These are phyloP conservation scores for Mactromeris polynyma DNA, from an alignment of 2,888 invertebrate genomes.

Conservation along the genomic window DNA sequence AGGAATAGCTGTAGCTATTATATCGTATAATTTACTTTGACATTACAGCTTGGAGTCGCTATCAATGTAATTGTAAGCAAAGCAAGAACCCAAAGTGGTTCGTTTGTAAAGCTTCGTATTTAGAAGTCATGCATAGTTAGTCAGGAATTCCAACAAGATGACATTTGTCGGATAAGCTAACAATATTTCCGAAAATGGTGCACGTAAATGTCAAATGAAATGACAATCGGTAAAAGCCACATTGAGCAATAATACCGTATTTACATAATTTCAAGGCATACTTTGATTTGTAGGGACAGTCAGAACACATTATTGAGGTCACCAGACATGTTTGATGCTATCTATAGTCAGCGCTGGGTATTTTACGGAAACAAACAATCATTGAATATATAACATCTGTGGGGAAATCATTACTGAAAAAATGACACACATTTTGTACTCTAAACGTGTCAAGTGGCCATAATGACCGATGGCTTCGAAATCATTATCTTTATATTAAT, in stretches of 20 bases:
- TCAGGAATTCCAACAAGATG: not conserved
- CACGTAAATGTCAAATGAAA: constrained; percentile 11
- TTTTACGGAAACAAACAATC: not conserved
- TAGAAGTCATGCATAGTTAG: not conserved
- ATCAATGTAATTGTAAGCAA: not conserved
- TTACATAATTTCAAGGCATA: not conserved
- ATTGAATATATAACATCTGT: not conserved
- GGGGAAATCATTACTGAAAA: not conserved
- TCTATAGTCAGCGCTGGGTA: not conserved
- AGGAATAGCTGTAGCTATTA: not conserved
- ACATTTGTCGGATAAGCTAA: not conserved
- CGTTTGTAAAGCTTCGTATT: not conserved
- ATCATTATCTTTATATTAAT: no score
- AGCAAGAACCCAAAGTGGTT: not conserved
- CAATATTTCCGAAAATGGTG: not conserved
- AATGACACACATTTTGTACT: not conserved
- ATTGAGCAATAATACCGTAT: not conserved
- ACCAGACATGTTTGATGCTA: not conserved
- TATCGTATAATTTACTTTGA: constrained; percentile 1
- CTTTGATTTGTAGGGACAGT: not conserved
- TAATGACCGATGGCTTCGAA: not conserved
- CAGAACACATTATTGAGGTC: not conserved
- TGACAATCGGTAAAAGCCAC: not conserved
- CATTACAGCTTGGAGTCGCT: not conserved
- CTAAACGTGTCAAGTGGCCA: not conserved